Base-by-base conservation (phyloP, 2,888 invertebrate species). In the Parasteatoda lunata region DNA sequence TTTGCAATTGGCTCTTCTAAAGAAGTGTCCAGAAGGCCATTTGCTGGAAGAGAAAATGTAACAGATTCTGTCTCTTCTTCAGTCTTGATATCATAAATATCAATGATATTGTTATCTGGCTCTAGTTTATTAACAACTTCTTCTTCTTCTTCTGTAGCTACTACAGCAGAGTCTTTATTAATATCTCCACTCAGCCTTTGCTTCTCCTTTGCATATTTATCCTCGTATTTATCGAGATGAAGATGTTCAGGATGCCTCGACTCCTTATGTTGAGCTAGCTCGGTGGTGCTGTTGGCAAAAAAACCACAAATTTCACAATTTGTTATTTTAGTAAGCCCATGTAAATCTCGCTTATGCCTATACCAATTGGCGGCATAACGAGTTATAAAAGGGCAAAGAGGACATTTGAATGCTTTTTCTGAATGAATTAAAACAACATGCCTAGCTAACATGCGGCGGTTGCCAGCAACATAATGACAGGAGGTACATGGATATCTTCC, bases 271-370 rank as follows among this genome's bases (percentile, higher is more conserved):
- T 92, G 92, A 72, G 92, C 93, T 93, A 94, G 93, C 90, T 94
- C 94, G 30, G 93, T 93, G 89, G 93, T 93, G 93, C 93, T 94
- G 13, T 93, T 93, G 3, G 94, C 93, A 89, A 94, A 93, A 90
- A 93, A 94, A 89, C 93, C 93, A 90, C 94, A 94, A 86, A 93
- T 92, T 90, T 93, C 93, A 88, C 93, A 93, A 75, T 84, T 89
- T 80, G 77, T 72, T 5, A 66, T 49, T 77, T 83, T 83, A 65
- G 59, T 79, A 13, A 90, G 81, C 15, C 89, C 89, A 71, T 90
- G 90, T n/a, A 89, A 80, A 79, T 88, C 89, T 64, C 89, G 85
- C 49, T 89, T 87, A 75, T 90, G 90, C 69, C 90, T 49, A 59
- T 89, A 85, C 81, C 89, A 88, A 59, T 90, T 90, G 45, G 90